Percentiles rank a stretch among this genome's conserved stretches.
Conservation (phyloP, 2,113 vertebrate genomes). For the Grallaria varia region DNA sequence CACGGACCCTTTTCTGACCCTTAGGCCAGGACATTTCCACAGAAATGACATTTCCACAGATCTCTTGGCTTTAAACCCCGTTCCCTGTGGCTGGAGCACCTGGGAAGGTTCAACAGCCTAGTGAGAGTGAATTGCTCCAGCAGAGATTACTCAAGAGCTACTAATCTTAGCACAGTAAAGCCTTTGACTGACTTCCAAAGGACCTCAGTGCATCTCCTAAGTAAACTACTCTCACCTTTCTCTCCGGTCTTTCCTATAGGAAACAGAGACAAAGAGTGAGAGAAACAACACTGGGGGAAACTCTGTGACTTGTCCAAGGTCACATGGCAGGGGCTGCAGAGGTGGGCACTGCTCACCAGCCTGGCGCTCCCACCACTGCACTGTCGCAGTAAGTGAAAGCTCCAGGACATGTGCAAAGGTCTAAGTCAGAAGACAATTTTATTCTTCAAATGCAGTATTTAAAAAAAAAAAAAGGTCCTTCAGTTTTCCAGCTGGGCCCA, state of each 20-base stretch:
- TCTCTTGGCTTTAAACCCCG: neutral
- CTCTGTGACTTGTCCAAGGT: neutral
- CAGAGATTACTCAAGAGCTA: neutral
- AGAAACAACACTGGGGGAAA: neutral
- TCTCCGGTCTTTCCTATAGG: neutral
- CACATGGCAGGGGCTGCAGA: neutral
- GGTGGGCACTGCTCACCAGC: neutral
- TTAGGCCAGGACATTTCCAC: neutral
- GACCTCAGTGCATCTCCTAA: neutral
- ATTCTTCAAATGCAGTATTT: neutral
- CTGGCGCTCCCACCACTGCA: neutral
- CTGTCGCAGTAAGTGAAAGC: neutral
- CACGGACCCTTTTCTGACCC: neutral
- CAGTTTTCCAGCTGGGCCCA: neutral
- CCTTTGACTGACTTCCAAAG: constrained; percentile 21
- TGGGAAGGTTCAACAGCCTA: neutral
- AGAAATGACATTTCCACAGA: neutral
- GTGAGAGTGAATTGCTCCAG: neutral
- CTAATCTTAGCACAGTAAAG: neutral
- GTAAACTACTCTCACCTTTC: neutral
- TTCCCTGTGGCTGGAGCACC: neutral
- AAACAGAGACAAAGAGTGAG: neutral
- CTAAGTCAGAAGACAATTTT: neutral
- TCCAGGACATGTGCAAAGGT: neutral
- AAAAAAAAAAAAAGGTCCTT: neutral